phyloP scores from a whole-genome alignment of 2,888 invertebrate genomes.

The Dastarcus helophoroides region DNA sequence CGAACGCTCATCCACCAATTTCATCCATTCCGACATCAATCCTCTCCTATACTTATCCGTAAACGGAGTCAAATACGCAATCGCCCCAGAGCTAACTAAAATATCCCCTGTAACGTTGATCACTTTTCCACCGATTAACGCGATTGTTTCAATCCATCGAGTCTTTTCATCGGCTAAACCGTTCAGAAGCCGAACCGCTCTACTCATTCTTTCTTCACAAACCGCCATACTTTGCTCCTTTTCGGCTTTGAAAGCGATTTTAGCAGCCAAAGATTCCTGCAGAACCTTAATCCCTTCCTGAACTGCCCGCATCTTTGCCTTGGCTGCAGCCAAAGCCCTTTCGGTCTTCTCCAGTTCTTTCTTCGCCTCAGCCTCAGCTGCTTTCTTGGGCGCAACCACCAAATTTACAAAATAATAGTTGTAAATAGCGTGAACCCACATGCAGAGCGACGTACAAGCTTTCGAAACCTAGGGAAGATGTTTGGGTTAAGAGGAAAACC shows the following conservation, averaged over 20 bases:
- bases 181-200: slow-evolving; percentile 53
- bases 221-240: slow-evolving; percentile 66
- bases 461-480: slow-evolving; percentile 63
- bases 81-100: slow-evolving; percentile 56
- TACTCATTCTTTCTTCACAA: slow-evolving; percentile 64
- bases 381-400: slow-evolving; percentile 79
- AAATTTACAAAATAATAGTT: slow-evolving; percentile 82
- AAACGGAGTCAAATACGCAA: slow-evolving; percentile 74
- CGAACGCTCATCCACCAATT: slow-evolving; percentile 37
- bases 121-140: slow-evolving; percentile 42
- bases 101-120: slow-evolving; percentile 60
- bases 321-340: slow-evolving; percentile 54
- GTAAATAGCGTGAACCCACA: slow-evolving; percentile 90
- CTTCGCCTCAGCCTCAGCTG: slow-evolving; percentile 62
- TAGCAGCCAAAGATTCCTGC: slow-evolving; percentile 57
- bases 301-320: slow-evolving; percentile 63
- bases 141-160: slow-evolving; percentile 60
- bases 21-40: slow-evolving; percentile 47
- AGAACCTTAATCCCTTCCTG: slow-evolving; percentile 67
- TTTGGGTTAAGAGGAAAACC: no score
- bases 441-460: slow-evolving; percentile 70
- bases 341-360: slow-evolving; percentile 56
- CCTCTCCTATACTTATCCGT: slow-evolving; percentile 50
- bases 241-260: slow-evolving; percentile 56
- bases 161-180: slow-evolving; percentile 44